Evolutionary conservation across 2,113 vertebrate genomes (phyloP).

Genomic region (Hippocampus mohnikei): DNA sequence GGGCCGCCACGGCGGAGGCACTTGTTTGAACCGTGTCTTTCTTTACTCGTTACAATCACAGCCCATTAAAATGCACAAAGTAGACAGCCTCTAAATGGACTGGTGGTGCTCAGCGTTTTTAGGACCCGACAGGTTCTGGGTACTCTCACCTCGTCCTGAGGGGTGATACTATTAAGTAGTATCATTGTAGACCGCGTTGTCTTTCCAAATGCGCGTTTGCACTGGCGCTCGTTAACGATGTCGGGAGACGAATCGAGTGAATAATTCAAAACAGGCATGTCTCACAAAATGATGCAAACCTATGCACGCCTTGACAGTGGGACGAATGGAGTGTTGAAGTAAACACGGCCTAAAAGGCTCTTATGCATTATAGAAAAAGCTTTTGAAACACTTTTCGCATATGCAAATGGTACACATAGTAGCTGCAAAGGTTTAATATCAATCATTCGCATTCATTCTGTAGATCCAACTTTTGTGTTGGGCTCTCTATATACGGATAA

Average conservation of each 20-base stretch:
- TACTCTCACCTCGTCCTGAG: constrained; percentile 85
- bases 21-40: constrained; percentile 91
- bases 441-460: constrained; percentile 38
- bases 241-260: constrained; percentile 71
- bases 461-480: constrained; percentile 50
- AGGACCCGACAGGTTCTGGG: constrained; percentile 84
- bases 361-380: constrained; percentile 75
- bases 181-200: constrained; percentile 65
- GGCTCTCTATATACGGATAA: constrained; percentile 53
- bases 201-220: constrained; percentile 51
- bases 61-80: constrained; percentile 79
- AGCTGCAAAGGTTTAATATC: constrained; percentile 55
- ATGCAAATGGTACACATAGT: constrained; percentile 65
- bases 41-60: constrained; percentile 59
- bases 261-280: constrained; percentile 78
- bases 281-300: constrained; percentile 75
- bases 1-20: constrained; percentile 75
- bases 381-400: constrained; percentile 68
- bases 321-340: constrained; percentile 65
- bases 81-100: constrained; percentile 84
- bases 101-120: constrained; percentile 82
- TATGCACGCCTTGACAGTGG: constrained; percentile 67
- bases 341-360: constrained; percentile 74
- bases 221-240: constrained; percentile 63
- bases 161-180: constrained; percentile 70